Conservation (phyloP, 2,113 vertebrate species). For the Crotalus helleri region DNA sequence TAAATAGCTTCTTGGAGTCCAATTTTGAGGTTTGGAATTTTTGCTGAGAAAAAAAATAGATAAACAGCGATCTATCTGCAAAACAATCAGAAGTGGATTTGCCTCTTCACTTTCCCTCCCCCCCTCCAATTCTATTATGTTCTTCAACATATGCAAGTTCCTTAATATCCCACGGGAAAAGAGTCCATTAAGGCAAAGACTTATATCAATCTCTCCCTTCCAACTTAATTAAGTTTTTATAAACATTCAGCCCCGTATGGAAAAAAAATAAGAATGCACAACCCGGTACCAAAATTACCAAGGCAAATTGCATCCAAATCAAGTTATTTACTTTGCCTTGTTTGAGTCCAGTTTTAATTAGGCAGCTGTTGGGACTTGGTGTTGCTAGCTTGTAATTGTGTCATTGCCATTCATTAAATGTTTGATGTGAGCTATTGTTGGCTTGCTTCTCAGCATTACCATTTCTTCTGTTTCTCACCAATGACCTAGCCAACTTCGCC, state of each 20-base stretch:
- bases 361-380: slow-evolving; percentile 30
- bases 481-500: slow-evolving; percentile 18
- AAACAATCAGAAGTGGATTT: slow-evolving; percentile 14
- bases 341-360: slow-evolving; percentile 57
- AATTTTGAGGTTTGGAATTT: slow-evolving; percentile 40
- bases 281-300: slow-evolving; percentile 39
- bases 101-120: background rate
- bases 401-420: slow-evolving; percentile 34
- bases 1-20: slow-evolving; percentile 44
- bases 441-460: background rate
- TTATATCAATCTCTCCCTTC: slow-evolving; percentile 43
- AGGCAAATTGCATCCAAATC: slow-evolving; percentile 46
- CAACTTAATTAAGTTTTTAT: slow-evolving; percentile 63
- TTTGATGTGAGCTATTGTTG: background rate
- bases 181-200: slow-evolving; percentile 35
- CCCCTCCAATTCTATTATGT: slow-evolving; percentile 5
- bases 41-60: background rate
- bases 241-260: slow-evolving; percentile 39
- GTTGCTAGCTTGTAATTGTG: background rate
- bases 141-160: background rate
- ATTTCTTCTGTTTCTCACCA: slow-evolving; percentile 14
- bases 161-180: slow-evolving; percentile 1
- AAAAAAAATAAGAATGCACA: background rate
- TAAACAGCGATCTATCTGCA: slow-evolving; percentile 22
- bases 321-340: slow-evolving; percentile 45